A percentile compares a stretch with the other conserved stretches of the same genome.
These are phyloP conservation scores for Triops longicaudatus DNA, from an alignment of 1,140 invertebrate species.

Conservation along the genomic window DNA sequence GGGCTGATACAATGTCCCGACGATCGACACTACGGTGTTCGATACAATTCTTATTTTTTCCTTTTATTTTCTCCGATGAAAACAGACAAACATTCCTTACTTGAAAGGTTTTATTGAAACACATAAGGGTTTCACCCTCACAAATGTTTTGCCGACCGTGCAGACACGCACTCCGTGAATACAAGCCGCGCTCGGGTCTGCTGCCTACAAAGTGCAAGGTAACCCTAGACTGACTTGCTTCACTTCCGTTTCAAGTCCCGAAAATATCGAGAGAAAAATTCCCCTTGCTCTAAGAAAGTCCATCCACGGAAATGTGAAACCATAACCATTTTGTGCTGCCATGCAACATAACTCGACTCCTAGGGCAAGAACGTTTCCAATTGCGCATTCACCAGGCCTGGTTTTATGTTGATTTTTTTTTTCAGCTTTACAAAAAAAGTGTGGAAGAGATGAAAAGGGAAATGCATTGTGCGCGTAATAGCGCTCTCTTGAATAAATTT, in stretches of 20 bases:
- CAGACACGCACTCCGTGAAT: slow-evolving; percentile 72
- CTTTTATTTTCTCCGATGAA: neutral
- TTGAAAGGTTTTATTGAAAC: slow-evolving; percentile 73
- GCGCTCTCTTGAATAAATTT: neutral
- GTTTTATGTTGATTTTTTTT: neutral
- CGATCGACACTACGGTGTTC: slow-evolving; percentile 35
- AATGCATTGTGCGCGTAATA: neutral
- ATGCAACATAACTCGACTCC: neutral
- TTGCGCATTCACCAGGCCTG: neutral
- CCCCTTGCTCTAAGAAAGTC: too few species aligned
- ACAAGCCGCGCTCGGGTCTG: slow-evolving; percentile 68
- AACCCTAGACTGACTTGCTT: slow-evolving; percentile 65
- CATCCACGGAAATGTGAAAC: too few species aligned
- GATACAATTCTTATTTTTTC: neutral
- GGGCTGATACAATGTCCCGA: slow-evolving; percentile 58
- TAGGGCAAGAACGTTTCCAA: neutral
- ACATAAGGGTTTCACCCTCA: slow-evolving; percentile 60
- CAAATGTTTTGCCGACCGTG: slow-evolving; percentile 49
- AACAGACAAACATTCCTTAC: slow-evolving; percentile 40
- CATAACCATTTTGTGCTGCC: neutral
- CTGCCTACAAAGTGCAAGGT: slow-evolving; percentile 56
- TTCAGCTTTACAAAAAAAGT: too few species aligned
- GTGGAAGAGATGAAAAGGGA: neutral
- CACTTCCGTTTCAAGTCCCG: slow-evolving; percentile 53
- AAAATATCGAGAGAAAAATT: slow-evolving; percentile 30